These are phyloP conservation scores for Sepioteuthis lessoniana DNA, from an alignment of 2,888 invertebrate genomes.

Conservation along the genomic window DNA sequence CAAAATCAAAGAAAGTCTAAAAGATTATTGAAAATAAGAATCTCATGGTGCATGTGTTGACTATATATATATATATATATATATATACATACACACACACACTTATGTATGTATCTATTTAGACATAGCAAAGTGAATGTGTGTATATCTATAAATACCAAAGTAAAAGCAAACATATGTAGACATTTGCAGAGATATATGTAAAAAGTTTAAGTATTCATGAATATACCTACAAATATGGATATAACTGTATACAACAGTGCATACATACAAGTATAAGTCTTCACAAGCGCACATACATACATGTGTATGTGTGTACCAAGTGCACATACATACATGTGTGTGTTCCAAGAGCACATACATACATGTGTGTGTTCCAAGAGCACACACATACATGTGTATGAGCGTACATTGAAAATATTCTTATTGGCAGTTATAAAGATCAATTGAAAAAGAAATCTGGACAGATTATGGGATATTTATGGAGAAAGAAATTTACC, in stretches of 20 bases:
- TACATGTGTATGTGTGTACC: background rate
- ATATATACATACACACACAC: background rate
- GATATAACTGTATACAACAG: background rate
- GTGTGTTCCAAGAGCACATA: background rate
- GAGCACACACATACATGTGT: background rate
- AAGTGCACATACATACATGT: no score
- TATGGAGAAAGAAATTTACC: background rate
- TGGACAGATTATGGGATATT: slow-evolving; percentile 15
- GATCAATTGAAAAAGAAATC: background rate
- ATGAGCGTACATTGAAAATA: background rate
- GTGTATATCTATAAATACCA: background rate
- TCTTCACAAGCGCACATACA: no score
- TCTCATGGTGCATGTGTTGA: no score
- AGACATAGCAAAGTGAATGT: background rate
- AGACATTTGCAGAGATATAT: background rate
- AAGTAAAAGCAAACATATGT: background rate
- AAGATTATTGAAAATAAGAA: no score
- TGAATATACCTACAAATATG: background rate
- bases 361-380: background rate
- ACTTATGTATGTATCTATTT: background rate
- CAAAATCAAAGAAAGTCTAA: no score
- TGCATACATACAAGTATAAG: no score
- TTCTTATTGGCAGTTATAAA: background rate
- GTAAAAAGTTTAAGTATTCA: background rate
- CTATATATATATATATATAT: no score